Evolutionary conservation across 2,113 vertebrate genomes (phyloP).

Genomic region (Eidolon helvum): DNA sequence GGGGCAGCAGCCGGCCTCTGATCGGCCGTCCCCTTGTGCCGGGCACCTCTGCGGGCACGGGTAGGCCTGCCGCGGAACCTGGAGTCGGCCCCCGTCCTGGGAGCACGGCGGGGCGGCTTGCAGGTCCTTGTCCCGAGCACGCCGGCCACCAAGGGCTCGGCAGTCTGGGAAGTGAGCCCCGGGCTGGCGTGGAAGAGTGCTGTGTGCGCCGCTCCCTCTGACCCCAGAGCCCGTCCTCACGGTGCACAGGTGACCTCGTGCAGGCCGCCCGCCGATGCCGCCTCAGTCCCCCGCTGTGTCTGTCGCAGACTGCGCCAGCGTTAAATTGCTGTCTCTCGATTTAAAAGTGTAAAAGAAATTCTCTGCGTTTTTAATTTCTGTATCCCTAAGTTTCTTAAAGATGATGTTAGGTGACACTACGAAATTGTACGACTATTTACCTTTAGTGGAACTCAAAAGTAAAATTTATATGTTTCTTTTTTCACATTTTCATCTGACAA

Average conservation of each 20-base stretch:
- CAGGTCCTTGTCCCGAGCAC: too few relatives aligned
- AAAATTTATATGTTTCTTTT: slow-evolving; percentile 80
- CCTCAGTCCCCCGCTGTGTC: slow-evolving; percentile 36
- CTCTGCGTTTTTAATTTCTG: slow-evolving; percentile 79
- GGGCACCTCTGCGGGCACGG: slow-evolving; percentile 63
- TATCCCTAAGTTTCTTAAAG: slow-evolving; percentile 79
- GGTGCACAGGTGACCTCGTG: too few relatives aligned
- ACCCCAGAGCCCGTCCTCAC: too few relatives aligned
- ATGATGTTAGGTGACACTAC: slow-evolving; percentile 77
- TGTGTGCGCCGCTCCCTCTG: too few relatives aligned
- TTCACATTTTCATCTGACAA: slow-evolving; percentile 81
- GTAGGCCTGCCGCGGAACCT: slow-evolving; percentile 55
- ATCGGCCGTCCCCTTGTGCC: slow-evolving; percentile 56
- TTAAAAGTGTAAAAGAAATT: slow-evolving; percentile 71
- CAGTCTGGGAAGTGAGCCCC: too few relatives aligned
- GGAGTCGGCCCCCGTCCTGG: neutral
- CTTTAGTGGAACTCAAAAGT: slow-evolving; percentile 80
- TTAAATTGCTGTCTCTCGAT: slow-evolving; percentile 66
- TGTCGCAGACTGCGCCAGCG: slow-evolving; percentile 69
- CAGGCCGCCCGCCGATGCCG: too few relatives aligned
- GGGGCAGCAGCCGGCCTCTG: slow-evolving; percentile 47
- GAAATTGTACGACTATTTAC: slow-evolving; percentile 78
- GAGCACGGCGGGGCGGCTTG: too few relatives aligned
- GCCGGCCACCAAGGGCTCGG: too few relatives aligned
- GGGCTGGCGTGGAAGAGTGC: too few relatives aligned